Evolutionary conservation across 2,888 invertebrate genomes (phyloP).

Genomic region (Camptogramma bilineatum): DNA sequence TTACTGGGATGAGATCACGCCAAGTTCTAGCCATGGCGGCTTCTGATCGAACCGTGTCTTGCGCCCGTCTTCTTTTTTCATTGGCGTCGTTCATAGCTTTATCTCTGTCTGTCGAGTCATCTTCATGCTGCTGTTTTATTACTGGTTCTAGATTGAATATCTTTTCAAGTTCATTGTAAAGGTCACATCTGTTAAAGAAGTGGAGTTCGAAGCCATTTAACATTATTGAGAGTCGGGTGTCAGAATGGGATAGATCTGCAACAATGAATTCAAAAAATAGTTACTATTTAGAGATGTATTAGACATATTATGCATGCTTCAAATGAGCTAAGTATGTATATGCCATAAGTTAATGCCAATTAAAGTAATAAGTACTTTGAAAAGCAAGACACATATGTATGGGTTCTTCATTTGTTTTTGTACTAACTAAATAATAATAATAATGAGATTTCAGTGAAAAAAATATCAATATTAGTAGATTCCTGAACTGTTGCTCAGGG

Average conservation of each 20-base stretch:
- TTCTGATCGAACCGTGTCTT: constrained; percentile 87
- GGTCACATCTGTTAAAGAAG: constrained; percentile 95
- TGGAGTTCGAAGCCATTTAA: constrained; percentile 98
- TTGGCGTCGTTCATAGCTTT: constrained; percentile 88
- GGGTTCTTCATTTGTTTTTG: no score
- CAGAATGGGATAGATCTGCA: constrained; percentile 97
- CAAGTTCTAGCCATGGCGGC: constrained; percentile 95
- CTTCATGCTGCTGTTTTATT: constrained; percentile 88
- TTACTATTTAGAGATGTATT: not conserved
- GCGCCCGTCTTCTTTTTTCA: constrained; percentile 82
- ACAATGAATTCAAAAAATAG: constrained; percentile 41
- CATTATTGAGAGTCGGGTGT: constrained; percentile 95
- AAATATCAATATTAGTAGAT: no score
- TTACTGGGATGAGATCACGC: constrained; percentile 98
- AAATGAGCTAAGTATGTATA: not conserved
- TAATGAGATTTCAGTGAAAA: no score
- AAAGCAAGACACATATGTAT: no score
- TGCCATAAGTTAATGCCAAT: not conserved
- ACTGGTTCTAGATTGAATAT: constrained; percentile 93
- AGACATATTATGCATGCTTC: not conserved
- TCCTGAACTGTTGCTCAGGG: no score
- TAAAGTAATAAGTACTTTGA: not conserved
- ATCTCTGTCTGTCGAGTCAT: constrained; percentile 82
- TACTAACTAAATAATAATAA: no score
- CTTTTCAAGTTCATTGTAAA: constrained; percentile 95